Conservation (phyloP, 2,797 vertebrate genomes). For the Pipistrellus pygmaeus region DNA sequence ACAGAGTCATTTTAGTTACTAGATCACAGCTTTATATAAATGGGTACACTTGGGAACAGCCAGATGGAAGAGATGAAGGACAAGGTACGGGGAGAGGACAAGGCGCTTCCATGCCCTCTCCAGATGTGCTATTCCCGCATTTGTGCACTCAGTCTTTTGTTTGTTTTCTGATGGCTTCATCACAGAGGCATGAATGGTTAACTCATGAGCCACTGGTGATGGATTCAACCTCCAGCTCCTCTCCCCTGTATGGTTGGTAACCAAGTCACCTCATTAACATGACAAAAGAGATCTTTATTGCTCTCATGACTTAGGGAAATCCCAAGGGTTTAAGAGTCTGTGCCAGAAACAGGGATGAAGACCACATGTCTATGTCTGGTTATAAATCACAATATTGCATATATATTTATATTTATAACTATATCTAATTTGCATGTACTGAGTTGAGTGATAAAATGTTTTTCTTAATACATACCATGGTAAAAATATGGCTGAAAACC, state of each 20-base stretch:
- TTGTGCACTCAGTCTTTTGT: background rate
- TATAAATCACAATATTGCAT: background rate
- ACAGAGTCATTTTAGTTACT: background rate
- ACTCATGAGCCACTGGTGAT: background rate
- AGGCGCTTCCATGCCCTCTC: background rate
- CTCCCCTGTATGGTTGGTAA: background rate
- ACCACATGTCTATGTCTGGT: background rate
- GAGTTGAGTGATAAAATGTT: constrained; percentile 23
- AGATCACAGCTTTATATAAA: background rate
- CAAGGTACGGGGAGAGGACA: background rate
- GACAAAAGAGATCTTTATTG: background rate
- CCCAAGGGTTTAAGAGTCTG: background rate
- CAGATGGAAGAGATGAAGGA: background rate
- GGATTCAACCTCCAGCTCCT: background rate
- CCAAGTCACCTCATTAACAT: background rate
- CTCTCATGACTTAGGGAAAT: background rate
- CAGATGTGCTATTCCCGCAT: background rate
- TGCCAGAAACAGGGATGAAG: background rate
- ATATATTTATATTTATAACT: background rate
- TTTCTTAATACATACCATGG: background rate
- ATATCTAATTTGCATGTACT: background rate
- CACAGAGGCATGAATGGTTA: background rate
- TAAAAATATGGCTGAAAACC: background rate
- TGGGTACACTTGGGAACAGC: background rate
- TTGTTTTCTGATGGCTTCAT: background rate